phyloP scores from a whole-genome alignment of 2,888 invertebrate genomes.

The Trachelus iudaicus region DNA sequence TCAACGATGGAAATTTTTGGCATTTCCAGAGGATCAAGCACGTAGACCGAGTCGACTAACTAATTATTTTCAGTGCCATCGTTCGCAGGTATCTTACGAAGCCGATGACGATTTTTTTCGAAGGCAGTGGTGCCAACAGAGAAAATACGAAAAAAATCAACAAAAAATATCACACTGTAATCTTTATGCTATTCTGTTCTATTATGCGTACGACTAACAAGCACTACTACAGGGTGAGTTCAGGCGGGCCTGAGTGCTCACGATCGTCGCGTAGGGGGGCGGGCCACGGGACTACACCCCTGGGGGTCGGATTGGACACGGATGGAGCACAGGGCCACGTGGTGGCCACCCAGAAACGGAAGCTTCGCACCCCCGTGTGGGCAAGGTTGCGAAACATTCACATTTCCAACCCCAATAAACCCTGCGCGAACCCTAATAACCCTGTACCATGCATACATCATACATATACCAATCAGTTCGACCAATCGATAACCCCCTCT shows the following conservation, averaged over 20 bases:
- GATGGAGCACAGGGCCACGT: constrained; percentile 64
- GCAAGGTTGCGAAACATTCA: constrained; percentile 78
- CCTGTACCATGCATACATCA: background rate
- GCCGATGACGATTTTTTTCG: background rate
- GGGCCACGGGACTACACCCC: constrained; percentile 66
- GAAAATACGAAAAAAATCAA: background rate
- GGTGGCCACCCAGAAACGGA: constrained; percentile 75
- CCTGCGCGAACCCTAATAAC: constrained; percentile 13
- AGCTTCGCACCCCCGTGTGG: constrained; percentile 85
- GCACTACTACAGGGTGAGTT: constrained; percentile 66
- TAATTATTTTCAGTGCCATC: background rate
- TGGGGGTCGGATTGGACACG: constrained; percentile 66
- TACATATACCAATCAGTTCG: background rate
- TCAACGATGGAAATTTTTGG: constrained; percentile 2
- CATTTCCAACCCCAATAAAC: constrained; percentile 69
- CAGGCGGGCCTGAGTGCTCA: constrained; percentile 68
- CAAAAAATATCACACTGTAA: background rate
- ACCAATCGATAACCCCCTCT: background rate
- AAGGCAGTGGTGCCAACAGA: background rate
- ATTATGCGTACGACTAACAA: constrained; percentile 54
- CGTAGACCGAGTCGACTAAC: background rate
- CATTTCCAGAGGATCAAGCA: background rate
- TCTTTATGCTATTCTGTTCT: constrained; percentile 28
- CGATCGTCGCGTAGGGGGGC: constrained; percentile 66
- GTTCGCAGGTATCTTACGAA: background rate